phyloP scores from a whole-genome alignment of 2,113 vertebrate genomes.

The Ceyx cyanopectus region DNA sequence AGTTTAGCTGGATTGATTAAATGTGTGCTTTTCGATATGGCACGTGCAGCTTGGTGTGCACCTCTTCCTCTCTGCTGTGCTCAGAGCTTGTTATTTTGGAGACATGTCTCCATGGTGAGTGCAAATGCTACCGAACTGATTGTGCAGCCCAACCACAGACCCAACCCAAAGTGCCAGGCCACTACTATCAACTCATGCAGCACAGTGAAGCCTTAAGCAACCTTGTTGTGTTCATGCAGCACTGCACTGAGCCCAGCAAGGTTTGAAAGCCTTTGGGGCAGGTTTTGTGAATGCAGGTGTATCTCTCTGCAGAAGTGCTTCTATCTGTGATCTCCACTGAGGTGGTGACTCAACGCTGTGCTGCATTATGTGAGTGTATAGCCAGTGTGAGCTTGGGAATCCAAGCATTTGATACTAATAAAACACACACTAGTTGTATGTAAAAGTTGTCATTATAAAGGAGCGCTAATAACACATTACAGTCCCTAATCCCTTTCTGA shows the following conservation, averaged over 20 bases:
- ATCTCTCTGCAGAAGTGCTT: too few species aligned
- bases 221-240: too few species aligned
- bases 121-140: neutral
- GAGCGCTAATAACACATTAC: accelerated
- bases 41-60: neutral
- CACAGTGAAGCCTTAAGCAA: too few species aligned
- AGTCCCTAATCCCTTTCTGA: neutral
- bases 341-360: too few species aligned
- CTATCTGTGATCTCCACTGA: too few species aligned
- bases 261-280: too few species aligned
- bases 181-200: neutral
- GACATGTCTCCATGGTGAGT: accelerated
- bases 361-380: too few species aligned
- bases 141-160: neutral
- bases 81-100: neutral
- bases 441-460: neutral
- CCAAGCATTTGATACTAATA: too few species aligned
- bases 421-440: too few species aligned
- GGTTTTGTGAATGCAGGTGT: too few species aligned
- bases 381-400: too few species aligned
- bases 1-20: neutral
- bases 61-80: neutral
- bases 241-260: too few species aligned
- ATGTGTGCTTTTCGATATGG: neutral
- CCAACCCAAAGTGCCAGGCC: neutral